Conservation (phyloP, 2,113 vertebrate genomes). For the Rana temporaria region DNA sequence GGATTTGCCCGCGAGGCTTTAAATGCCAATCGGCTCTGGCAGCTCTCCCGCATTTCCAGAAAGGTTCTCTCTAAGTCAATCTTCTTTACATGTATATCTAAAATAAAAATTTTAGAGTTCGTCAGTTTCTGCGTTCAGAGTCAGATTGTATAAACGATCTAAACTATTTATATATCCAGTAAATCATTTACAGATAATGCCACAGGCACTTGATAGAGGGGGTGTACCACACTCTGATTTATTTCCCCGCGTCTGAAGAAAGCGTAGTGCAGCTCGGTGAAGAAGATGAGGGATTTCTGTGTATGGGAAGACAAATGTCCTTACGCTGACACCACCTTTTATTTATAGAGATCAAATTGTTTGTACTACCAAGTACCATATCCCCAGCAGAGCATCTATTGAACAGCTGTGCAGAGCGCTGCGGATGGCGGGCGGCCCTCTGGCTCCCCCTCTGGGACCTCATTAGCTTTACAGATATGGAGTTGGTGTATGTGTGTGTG, state of each 20-base stretch:
- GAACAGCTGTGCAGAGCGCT: not conserved
- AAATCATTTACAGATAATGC: too few species aligned
- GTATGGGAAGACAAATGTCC: slow-evolving; percentile 2
- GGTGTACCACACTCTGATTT: too few species aligned
- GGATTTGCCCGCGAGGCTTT: too few species aligned
- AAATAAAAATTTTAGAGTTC: too few species aligned
- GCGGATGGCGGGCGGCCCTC: not conserved
- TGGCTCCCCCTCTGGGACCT: slow-evolving; percentile 52
- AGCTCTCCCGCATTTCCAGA: too few species aligned
- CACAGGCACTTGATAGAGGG: too few species aligned
- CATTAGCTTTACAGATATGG: slow-evolving; percentile 32
- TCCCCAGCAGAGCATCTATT: slow-evolving; percentile 9
- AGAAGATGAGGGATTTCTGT: slow-evolving; percentile 3
- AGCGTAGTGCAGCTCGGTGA: not conserved
- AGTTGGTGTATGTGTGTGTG: not conserved
- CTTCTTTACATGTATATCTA: too few species aligned
- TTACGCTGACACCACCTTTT: slow-evolving; percentile 2
- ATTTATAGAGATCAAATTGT: slow-evolving; percentile 38
- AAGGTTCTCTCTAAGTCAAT: too few species aligned
- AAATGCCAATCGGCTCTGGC: too few species aligned
- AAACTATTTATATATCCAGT: too few species aligned
- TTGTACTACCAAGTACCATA: slow-evolving; percentile 3
- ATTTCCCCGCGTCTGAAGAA: not conserved
- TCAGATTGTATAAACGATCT: too few species aligned
- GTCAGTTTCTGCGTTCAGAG: too few species aligned